Evolutionary conservation across 2,113 vertebrate genomes (phyloP).

Genomic region (Limnothrissa miodon): DNA sequence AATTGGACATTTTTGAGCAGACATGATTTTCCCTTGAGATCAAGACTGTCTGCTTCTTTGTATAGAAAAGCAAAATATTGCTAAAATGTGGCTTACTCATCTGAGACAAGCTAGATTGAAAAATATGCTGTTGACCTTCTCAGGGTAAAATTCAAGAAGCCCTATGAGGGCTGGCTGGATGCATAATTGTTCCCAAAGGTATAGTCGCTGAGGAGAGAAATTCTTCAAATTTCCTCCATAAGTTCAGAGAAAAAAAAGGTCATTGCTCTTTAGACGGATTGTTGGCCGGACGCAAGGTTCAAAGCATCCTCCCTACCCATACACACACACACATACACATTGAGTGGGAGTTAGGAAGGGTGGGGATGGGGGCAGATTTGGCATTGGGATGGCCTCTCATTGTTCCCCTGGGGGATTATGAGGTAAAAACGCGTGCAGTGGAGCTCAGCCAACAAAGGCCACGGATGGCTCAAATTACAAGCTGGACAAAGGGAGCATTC

Average conservation of each 20-base stretch:
- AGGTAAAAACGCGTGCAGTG: constrained; percentile 17
- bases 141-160: neutral
- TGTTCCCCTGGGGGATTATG: constrained; percentile 22
- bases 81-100: neutral
- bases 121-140: constrained; percentile 12
- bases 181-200: constrained; percentile 43
- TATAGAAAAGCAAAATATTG: neutral
- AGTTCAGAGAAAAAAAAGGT: constrained; percentile 38
- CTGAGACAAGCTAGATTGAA: constrained; percentile 2
- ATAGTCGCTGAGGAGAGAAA: constrained; percentile 27
- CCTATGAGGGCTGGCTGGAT: neutral
- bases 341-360: neutral
- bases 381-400: neutral
- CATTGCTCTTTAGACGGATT: constrained; percentile 28
- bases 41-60: neutral
- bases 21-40: neutral
- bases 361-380: neutral
- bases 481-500: constrained; percentile 24
- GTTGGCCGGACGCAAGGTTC: neutral
- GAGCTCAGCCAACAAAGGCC: constrained; percentile 31
- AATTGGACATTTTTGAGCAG: neutral
- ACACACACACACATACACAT: too few species aligned
- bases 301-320: neutral
- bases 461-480: constrained; percentile 25
- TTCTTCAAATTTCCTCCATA: constrained; percentile 15